These are phyloP conservation scores for Holacanthus passer DNA, from an alignment of 2,113 vertebrate species.

Conservation along the genomic window DNA sequence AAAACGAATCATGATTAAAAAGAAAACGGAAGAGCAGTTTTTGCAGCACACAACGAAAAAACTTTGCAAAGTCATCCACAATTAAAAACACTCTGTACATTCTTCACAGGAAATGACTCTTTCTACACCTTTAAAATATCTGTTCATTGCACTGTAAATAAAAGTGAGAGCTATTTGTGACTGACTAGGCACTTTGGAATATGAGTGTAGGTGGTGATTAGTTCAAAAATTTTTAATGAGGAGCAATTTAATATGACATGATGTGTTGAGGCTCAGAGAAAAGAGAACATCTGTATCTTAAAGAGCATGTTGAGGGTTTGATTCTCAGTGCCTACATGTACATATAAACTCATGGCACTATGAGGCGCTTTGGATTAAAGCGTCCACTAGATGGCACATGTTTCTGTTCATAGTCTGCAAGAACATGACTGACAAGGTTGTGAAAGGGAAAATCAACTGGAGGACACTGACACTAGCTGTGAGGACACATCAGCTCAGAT, in stretches of 20 bases:
- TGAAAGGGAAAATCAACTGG: not conserved
- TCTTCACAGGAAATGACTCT: constrained; percentile 38
- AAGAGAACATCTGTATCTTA: not conserved
- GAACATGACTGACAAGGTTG: not conserved
- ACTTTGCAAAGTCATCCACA: constrained; percentile 9
- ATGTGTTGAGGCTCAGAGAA: constrained; percentile 13
- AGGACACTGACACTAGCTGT: constrained; percentile 12
- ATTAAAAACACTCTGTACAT: constrained; percentile 55
- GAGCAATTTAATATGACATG: constrained; percentile 23
- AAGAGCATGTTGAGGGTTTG: not conserved
- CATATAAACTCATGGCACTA: constrained; percentile 42
- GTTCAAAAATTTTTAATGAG: constrained; percentile 16
- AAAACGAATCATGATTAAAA: not conserved
- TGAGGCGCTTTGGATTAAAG: constrained; percentile 32
- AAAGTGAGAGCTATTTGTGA: constrained; percentile 57
- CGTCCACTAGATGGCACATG: constrained; percentile 38
- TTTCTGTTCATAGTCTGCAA: constrained; percentile 43
- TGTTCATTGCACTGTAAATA: constrained; percentile 43
- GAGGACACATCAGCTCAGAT: constrained; percentile 4
- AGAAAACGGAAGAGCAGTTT: not conserved
- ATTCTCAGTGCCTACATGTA: constrained; percentile 14
- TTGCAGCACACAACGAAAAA: not conserved
- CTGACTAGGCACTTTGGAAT: constrained; percentile 82
- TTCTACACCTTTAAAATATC: constrained; percentile 9
- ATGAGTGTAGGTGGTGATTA: constrained; percentile 40